phyloP scores from a whole-genome alignment of 2,113 vertebrate species.

The Eulacestoma nigropectus region DNA sequence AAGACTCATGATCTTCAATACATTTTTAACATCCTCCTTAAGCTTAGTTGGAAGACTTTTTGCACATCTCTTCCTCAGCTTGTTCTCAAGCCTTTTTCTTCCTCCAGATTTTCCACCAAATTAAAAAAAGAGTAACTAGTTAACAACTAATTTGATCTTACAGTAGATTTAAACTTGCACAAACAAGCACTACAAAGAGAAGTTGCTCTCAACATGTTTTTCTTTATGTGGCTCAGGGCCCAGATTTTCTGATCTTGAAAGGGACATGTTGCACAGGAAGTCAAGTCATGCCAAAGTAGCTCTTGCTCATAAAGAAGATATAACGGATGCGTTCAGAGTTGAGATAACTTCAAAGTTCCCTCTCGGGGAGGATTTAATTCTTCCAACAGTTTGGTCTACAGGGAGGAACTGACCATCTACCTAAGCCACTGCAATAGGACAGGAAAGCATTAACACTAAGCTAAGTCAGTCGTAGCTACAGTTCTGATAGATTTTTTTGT shows the following conservation, averaged over 20 bases:
- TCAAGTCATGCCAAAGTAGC: not conserved
- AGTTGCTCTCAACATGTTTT: not conserved
- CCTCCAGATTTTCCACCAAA: not conserved
- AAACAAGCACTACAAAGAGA: not conserved
- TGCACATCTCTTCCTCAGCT: not conserved
- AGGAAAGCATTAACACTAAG: not conserved
- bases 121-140: not conserved
- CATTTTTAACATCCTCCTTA: not conserved
- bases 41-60: not conserved
- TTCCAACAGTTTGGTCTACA: not conserved
- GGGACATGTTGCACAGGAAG: not conserved
- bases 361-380: constrained; percentile 13
- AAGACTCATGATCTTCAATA: not conserved
- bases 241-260: constrained; percentile 22
- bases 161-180: not conserved
- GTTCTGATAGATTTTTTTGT: not conserved
- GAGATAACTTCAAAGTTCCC: constrained; percentile 41
- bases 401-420: constrained; percentile 29
- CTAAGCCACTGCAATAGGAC: not conserved
- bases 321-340: not conserved
- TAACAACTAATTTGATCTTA: not conserved
- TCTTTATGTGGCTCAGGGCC: not conserved
- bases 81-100: not conserved
- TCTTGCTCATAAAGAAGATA: not conserved
- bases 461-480: not conserved